Conservation (phyloP, 1,140 invertebrate species). For the Coptotermes formosanus region DNA sequence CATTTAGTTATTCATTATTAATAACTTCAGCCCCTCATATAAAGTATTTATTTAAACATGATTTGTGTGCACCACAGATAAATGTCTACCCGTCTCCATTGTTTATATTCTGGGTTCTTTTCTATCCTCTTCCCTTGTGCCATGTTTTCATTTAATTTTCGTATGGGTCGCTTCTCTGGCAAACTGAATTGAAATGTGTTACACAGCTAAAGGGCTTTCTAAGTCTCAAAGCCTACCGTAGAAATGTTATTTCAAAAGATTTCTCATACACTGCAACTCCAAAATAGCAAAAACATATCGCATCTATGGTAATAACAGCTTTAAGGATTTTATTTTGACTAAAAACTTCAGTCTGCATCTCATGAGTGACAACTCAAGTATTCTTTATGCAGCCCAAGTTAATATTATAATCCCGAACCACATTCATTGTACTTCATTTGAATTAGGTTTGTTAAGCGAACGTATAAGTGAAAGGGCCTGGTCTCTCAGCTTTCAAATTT, state of each 20-base stretch:
- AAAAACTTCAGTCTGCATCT: no score
- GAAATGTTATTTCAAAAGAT: slow-evolving; percentile 10
- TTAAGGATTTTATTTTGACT: neutral
- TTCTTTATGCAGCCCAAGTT: no score
- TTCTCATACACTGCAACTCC: neutral
- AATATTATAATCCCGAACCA: no score
- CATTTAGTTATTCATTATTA: no score
- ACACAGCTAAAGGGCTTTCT: neutral
- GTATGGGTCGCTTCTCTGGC: neutral
- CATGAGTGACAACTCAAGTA: no score
- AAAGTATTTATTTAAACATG: neutral
- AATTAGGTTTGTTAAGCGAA: no score
- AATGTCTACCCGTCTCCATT: neutral
- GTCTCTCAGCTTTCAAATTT: no score
- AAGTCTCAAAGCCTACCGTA: neutral
- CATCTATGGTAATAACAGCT: neutral
- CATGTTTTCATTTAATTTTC: slow-evolving; percentile 8
- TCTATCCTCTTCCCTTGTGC: neutral
- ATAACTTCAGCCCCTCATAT: no score
- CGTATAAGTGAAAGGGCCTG: no score
- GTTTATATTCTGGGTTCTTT: neutral
- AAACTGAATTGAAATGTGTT: neutral
- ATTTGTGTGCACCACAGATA: neutral
- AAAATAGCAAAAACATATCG: neutral
- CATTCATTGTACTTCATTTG: no score